Evolutionary conservation across 2,888 invertebrate genomes (phyloP), one percentile per base, ranked within the genome.

Genomic region (Platypus cylindrus): DNA sequence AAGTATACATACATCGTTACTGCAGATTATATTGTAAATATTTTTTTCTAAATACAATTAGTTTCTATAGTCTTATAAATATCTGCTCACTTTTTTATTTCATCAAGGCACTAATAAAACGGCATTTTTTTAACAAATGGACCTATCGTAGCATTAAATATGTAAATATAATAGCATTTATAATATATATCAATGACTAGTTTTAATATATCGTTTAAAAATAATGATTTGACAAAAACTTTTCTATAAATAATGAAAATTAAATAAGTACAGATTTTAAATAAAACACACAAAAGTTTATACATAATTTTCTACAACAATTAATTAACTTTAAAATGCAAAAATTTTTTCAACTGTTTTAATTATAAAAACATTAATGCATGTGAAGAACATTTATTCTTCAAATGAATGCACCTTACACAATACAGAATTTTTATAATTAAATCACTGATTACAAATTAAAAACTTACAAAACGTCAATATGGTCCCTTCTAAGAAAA

Each of bases 51-150:
- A 35, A 38, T 41, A n/a, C n/a, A n/a, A n/a, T n/a, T n/a, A n/a
- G n/a, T n/a, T n/a, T n/a, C n/a, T n/a, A n/a, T n/a, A n/a, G n/a
- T 41, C 38, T 20, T 16, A 43, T 43, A 43, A 43, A 40, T 43
- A 43, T 43, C 40, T 43, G 43, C 43, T 43, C 40, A 37, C 35
- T 36, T 38, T 39, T 38, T 25, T 25, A 12, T 20, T n/a, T 34
- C 34, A 34, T 36, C 35, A 43, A 43, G 43, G 43, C 43, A 43
- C 43, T 43, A 43, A 37, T 31, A 30, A 20, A 34, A 38, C 37
- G 36, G 40, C 37, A 32, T 38, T 37, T n/a, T 42, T 43, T 32
- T 25, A 14, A 32, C 18, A 39, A 28, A 31, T 40, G 40, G 40
- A 43, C 43, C 43, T 43, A 35, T 39, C 37, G 36, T 32, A 34